Evolutionary conservation across 2,113 vertebrate genomes (phyloP), one percentile per base, ranked within the genome.

Genomic region (Phyllostomus hastatus): DNA sequence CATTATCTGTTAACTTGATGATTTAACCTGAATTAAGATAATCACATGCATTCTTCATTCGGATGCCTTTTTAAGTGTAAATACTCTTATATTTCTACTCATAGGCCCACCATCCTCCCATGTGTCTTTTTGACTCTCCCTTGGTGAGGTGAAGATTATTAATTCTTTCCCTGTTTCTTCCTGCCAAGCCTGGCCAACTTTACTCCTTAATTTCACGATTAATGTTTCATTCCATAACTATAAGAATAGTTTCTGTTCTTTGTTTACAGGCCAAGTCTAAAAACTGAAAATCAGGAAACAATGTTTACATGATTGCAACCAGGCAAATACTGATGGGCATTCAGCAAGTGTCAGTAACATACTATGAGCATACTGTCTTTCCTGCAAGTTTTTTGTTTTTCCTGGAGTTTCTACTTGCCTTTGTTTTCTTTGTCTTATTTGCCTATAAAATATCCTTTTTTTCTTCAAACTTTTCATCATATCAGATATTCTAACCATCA

Each of bases 131-230:
- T 48, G 61, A 84, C 50, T 64, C 33, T 59, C 26, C 48, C 7
- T 57, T 57, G 8, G 10, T 64, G 33, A 57, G 28, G 41, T 57
- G 86, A 64, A 46, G 33, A 69, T 33, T 33, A 52, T 33, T 61
- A n/a, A 81, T 89, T 81, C 67, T 76, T 46, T 66, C 50, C 59
- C 54, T 48, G 14, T 54, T 59, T 48, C 26, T 88, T 73, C 82
- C 24, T 80, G 38, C 7, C 48, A 67, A 59, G 3, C 19, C 75
- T 52, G 41, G 20, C 48, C 46, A 72, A 31, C 46, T 59, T 66
- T 76, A 64, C 31, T 48, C 83, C 48, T 75, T 46, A 15, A 92
- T 61, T 96, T 90, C 64, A 86, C 35, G 92, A 95, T 83, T 84
- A 28, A 59, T 46, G n/a, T 50, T 88, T 35, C 38, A 12, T 61